phyloP scores from a whole-genome alignment of 2,797 vertebrate genomes.

The Lophotriccus pileatus region DNA sequence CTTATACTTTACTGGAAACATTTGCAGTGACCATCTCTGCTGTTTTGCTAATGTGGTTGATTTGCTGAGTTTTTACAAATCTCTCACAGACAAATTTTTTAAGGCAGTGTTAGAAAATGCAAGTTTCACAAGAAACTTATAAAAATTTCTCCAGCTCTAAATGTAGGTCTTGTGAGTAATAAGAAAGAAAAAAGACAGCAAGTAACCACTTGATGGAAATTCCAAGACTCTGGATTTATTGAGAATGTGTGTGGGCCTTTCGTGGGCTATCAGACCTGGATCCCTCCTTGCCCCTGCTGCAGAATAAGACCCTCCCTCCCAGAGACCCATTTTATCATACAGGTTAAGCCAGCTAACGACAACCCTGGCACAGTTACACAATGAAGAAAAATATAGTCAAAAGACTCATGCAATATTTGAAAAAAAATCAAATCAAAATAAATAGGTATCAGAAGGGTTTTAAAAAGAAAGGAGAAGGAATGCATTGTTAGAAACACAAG shows the following conservation, averaged over 20 bases:
- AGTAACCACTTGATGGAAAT: slow-evolving; percentile 47
- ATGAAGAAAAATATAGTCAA: slow-evolving; percentile 60
- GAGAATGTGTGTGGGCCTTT: background rate
- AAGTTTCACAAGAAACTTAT: background rate
- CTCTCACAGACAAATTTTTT: slow-evolving; percentile 37
- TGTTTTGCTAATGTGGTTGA: background rate
- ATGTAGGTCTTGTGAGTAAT: slow-evolving; percentile 24
- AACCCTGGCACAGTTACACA: slow-evolving; percentile 71
- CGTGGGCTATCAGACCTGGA: slow-evolving; percentile 23
- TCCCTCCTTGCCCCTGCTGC: background rate
- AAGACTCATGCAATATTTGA: slow-evolving; percentile 75
- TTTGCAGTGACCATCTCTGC: slow-evolving; percentile 39
- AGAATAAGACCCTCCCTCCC: slow-evolving; percentile 37
- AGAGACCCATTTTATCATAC: slow-evolving; percentile 43
- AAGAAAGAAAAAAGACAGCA: slow-evolving; percentile 54
- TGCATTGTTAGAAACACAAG: slow-evolving; percentile 77
- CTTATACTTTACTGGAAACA: background rate
- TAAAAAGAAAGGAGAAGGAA: slow-evolving; percentile 60
- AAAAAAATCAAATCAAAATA: slow-evolving; percentile 52
- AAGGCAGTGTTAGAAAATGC: background rate
- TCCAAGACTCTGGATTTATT: slow-evolving; percentile 21
- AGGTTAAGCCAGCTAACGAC: slow-evolving; percentile 61
- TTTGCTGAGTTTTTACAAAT: slow-evolving; percentile 5
- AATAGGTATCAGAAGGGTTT: slow-evolving; percentile 56
- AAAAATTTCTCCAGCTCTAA: slow-evolving; percentile 37